Evolutionary conservation across 1,140 invertebrate species (phyloP), one percentile per base, ranked within the genome.

Genomic region (Leptoteleia sp.): DNA sequence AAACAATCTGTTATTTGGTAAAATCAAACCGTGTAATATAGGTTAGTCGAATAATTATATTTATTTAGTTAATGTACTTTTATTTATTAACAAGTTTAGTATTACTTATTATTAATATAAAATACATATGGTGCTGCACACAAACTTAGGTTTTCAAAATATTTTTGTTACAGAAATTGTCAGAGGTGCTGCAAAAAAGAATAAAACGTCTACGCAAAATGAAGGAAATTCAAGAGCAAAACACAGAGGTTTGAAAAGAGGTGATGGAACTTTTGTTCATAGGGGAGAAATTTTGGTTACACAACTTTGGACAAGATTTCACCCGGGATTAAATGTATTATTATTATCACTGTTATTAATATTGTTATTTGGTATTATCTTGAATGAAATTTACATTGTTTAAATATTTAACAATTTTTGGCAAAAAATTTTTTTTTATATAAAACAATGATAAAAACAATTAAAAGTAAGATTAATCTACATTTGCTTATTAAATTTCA

Each of bases 251-350:
- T 93, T 92, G 89, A 93, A 92, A 82, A 89, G 91, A 25, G 91
- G 92, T 55, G 93, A 95, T 82, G 94, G 94, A 3, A 76, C 90
- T 65, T 79, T 50, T 57, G 94, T 95, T 29, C 84, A 91, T 19
- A 76, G 88, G 11, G 93, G 94, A n/a, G 91, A 91, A 22, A 92
- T 94, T 50, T 82, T 96, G 33, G 94, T 90, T 0, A 92, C 91
- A 0, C 95, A 96, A 85, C 87, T 89, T 50, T 91, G 81, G n/a
- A 85, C 93, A 0, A 90, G 94, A 64, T 96, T 93, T 84, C 94
- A 95, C 89, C 94, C 95, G n/a, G 95, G 95, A 2, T 86, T 95
- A 61, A 93, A 95, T 91, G 95, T 95, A 89, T n/a, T n/a, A n/a
- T n/a, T n/a, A n/a, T n/a, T n/a, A n/a, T n/a, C n/a, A n/a, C n/a